Percentiles rank a stretch among this genome's conserved stretches.
Evolutionary conservation across 2,797 vertebrate species (phyloP).

Genomic region (Acanthornis magna): DNA sequence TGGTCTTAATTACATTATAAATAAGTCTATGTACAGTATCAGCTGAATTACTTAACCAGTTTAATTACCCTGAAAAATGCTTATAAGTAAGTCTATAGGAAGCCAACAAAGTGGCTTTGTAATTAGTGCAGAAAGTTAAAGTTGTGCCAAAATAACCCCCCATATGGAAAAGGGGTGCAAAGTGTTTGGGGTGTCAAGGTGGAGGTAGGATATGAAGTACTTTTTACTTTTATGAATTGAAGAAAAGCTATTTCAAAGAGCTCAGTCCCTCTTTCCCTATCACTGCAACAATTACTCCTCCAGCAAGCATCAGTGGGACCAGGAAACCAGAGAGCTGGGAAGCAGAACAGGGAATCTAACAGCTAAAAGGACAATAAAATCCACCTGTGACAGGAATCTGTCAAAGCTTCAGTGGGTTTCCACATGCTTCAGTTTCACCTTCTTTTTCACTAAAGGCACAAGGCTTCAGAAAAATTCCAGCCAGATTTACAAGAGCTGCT

Average conservation of each 20-base stretch:
- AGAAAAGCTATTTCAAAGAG: not conserved
- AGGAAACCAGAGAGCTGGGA: not conserved
- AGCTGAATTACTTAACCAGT: not conserved
- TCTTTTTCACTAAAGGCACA: not conserved
- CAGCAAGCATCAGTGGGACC: not conserved
- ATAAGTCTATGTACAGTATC: not conserved
- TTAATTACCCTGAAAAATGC: constrained; percentile 2
- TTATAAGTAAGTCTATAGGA: not conserved
- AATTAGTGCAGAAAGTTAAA: not conserved
- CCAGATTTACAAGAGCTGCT: not conserved
- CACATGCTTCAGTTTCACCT: not conserved
- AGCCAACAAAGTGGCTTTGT: not conserved
- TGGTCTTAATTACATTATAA: not conserved
- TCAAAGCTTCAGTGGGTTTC: not conserved
- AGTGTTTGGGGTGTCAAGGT: not conserved
- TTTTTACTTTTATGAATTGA: not conserved
- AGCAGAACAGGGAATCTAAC: not conserved
- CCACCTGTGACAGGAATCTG: not conserved
- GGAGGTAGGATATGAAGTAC: not conserved
- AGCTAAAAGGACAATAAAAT: not conserved
- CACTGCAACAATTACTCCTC: not conserved
- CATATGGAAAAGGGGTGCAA: not conserved
- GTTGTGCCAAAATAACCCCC: not conserved
- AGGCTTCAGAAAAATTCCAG: not conserved
- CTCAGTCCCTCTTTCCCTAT: not conserved